These are phyloP conservation scores for Actinia tenebrosa DNA, from an alignment of 64 coral and sea anemone genomes.

Conservation along the genomic window DNA sequence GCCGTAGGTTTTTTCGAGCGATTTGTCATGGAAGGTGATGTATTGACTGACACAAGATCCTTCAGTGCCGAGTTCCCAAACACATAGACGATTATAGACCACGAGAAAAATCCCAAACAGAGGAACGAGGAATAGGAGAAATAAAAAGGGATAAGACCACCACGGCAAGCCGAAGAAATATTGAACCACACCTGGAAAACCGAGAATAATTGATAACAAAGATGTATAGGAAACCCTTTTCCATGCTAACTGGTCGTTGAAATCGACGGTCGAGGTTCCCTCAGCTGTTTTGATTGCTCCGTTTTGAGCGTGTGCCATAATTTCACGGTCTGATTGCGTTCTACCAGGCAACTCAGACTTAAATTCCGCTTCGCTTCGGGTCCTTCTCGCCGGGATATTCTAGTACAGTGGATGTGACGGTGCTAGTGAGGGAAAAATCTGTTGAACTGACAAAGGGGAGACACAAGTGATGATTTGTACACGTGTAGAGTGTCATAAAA, in stretches of 20 bases:
- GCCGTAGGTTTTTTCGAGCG: slow-evolving; percentile 51
- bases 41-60: slow-evolving; percentile 45
- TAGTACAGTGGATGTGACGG: not conserved
- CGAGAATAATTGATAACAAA: slow-evolving; percentile 61
- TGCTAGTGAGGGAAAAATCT: not conserved
- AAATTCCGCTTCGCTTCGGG: not conserved
- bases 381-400: not conserved
- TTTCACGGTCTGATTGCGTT: not conserved
- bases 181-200: slow-evolving; percentile 69
- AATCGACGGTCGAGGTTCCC: not conserved
- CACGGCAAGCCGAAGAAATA: slow-evolving; percentile 77
- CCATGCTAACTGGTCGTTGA: slow-evolving; percentile 86
- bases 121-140: slow-evolving; percentile 54
- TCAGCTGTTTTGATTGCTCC: not conserved
- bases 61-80: slow-evolving; percentile 50
- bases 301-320: slow-evolving; percentile 22
- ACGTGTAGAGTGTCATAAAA: not conserved
- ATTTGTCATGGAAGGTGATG: slow-evolving; percentile 70
- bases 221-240: slow-evolving; percentile 75
- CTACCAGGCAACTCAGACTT: not conserved
- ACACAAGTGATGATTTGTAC: not conserved
- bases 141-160: slow-evolving; percentile 66
- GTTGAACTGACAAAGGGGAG: not conserved
- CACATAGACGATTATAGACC: slow-evolving; percentile 72
- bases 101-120: slow-evolving; percentile 74